Percentiles rank a stretch among this genome's conserved stretches.
Conservation (phyloP, 1,140 invertebrate genomes). For the Cardiocondyla obscurior region DNA sequence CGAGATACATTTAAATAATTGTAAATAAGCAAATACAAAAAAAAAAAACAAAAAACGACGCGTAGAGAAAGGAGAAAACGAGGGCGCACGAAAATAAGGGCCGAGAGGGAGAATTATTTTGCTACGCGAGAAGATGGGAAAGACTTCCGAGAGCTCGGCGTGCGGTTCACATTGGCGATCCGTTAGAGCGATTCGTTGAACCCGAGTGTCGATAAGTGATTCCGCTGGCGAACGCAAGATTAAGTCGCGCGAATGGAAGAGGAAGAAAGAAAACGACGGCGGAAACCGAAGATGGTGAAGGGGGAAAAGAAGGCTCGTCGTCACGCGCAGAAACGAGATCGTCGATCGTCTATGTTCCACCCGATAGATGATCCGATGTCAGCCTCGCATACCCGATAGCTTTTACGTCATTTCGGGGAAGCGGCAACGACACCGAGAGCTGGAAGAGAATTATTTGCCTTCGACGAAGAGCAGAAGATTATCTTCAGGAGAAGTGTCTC, state of each 20-base stretch:
- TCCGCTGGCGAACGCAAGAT: not conserved
- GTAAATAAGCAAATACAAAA: slow-evolving; percentile 57
- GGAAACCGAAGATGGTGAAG: not conserved
- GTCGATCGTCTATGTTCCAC: slow-evolving; percentile 42
- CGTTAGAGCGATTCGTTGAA: not conserved
- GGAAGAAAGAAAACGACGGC: not conserved
- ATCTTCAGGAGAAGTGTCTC: not conserved
- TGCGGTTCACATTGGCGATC: not conserved
- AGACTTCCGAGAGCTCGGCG: slow-evolving; percentile 28
- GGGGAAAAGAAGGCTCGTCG: slow-evolving; percentile 29
- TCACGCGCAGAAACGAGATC: slow-evolving; percentile 63
- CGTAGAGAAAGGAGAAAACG: slow-evolving; percentile 9
- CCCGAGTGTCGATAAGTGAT: not conserved
- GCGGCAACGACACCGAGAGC: not conserved
- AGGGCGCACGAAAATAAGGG: not conserved
- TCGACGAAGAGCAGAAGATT: not conserved
- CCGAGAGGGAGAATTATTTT: slow-evolving; percentile 69
- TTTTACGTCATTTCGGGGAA: not conserved
- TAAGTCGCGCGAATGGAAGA: not conserved
- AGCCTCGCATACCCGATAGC: not conserved
- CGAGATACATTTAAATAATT: slow-evolving; percentile 44
- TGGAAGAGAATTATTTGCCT: not conserved
- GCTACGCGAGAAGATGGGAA: slow-evolving; percentile 60
- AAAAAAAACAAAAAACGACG: too few species aligned
- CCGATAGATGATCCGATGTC: not conserved